phyloP scores from a whole-genome alignment of 2,888 invertebrate species.

The Leptopilina drosophilae region DNA sequence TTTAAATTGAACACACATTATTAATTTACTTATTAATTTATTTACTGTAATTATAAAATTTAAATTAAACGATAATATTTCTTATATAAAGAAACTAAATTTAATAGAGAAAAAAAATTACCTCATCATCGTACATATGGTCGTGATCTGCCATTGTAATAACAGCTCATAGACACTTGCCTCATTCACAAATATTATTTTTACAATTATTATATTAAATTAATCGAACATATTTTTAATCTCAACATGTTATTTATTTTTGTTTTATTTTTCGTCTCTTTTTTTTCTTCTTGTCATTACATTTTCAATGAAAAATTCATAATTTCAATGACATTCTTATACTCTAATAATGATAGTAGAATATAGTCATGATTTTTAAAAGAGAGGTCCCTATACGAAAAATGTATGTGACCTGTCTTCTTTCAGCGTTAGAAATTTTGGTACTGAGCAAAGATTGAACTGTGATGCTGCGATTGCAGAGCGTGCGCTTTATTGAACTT shows the following conservation, averaged over 20 bases:
- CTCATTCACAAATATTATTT: conserved; percentile 37
- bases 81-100: not conserved
- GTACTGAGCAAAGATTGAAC: conserved; percentile 55
- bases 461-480: conserved; percentile 55
- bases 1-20: no score
- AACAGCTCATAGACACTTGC: conserved; percentile 28
- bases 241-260: conserved; percentile 4
- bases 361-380: conserved; percentile 17
- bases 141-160: conserved; percentile 60
- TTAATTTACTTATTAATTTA: no score
- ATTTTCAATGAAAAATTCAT: conserved; percentile 27
- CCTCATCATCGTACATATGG: conserved; percentile 61
- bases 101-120: conserved; percentile 44
- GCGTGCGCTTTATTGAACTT: conserved; percentile 53
- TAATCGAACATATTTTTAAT: conserved; percentile 7
- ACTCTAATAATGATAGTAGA: conserved; percentile 31
- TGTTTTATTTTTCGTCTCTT: no score
- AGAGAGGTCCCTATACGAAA: not conserved
- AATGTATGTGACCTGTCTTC: conserved; percentile 44
- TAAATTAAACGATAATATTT: no score
- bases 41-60: no score
- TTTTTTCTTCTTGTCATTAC: conserved; percentile 42
- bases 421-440: conserved; percentile 52
- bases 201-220: not conserved
- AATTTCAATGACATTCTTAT: conserved; percentile 45